Percentiles rank a stretch among this genome's conserved stretches.
phyloP scores from a whole-genome alignment of 2,888 invertebrate species.

The Venusia cambrica region DNA sequence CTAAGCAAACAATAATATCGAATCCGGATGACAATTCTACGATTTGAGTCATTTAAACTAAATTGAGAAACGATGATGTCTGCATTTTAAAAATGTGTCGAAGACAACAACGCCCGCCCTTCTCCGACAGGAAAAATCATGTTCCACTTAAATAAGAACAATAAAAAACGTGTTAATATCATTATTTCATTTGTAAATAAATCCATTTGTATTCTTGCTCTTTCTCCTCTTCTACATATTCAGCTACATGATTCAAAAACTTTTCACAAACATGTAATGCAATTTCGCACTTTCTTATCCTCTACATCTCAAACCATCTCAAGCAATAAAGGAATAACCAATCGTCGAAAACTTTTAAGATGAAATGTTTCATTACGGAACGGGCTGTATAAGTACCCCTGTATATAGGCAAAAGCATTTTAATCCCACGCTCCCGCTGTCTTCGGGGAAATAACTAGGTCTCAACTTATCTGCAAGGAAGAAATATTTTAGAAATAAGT shows the following conservation, averaged over 20 bases:
- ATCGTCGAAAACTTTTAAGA: constrained; percentile 21
- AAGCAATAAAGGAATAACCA: constrained; percentile 12
- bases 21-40: no score
- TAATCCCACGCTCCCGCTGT: constrained; percentile 17
- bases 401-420: constrained; percentile 14
- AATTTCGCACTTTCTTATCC: constrained; percentile 9
- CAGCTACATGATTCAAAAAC: background rate
- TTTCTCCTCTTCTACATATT: background rate
- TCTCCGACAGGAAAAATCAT: no score
- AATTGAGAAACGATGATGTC: no score
- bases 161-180: no score
- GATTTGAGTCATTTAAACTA: no score
- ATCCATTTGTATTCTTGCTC: no score
- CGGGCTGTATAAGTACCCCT: constrained; percentile 3
- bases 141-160: no score
- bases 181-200: no score
- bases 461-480: constrained; percentile 4
- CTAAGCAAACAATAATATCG: no score
- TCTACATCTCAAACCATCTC: constrained; percentile 4
- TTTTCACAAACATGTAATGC: constrained; percentile 2
- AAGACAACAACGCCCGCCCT: no score
- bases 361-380: constrained; percentile 28
- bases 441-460: constrained; percentile 9
- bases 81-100: no score
- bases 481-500: constrained; percentile 11